Percentiles rank a stretch among this genome's conserved stretches.
phyloP scores from a whole-genome alignment of 2,113 vertebrate species.

The Ranitomeya variabilis region DNA sequence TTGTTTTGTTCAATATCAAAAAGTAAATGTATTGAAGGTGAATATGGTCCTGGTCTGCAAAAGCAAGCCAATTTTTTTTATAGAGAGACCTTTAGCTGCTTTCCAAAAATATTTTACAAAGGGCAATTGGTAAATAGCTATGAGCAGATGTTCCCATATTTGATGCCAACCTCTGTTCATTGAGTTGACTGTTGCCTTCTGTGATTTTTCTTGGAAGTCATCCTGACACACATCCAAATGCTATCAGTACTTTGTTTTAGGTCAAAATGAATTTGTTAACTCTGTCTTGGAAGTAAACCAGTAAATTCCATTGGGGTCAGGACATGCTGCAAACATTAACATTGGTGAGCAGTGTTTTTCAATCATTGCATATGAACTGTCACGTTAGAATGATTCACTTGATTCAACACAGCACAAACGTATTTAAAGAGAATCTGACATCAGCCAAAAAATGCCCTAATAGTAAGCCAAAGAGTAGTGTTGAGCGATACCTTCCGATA shows the following conservation, averaged over 20 bases:
- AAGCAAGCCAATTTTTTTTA: neutral
- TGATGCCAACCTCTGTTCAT: neutral
- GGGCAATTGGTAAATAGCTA: neutral
- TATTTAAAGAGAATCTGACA: neutral
- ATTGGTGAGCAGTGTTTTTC: neutral
- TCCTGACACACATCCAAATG: neutral
- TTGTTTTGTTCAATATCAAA: neutral
- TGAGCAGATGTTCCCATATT: neutral
- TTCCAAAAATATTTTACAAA: neutral
- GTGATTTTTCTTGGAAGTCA: slow-evolving; percentile 9
- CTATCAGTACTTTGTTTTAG: neutral
- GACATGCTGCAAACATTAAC: neutral
- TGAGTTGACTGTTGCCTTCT: neutral
- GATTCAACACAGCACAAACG: neutral
- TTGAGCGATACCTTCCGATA: no score
- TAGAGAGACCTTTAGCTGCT: neutral
- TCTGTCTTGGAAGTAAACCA: neutral
- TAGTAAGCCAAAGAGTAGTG: neutral
- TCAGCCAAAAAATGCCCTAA: neutral
- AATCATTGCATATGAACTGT: neutral
- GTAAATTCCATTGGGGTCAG: neutral
- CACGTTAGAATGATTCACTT: neutral
- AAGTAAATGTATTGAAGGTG: neutral
- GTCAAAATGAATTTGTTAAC: slow-evolving; percentile 3
- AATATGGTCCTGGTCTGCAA: neutral